A percentile compares a stretch with the other conserved stretches of the same genome.
Conservation (phyloP, 30 jellyfish, hydroid and myxozoan species). For the Chrysaora quinquecirrha region DNA sequence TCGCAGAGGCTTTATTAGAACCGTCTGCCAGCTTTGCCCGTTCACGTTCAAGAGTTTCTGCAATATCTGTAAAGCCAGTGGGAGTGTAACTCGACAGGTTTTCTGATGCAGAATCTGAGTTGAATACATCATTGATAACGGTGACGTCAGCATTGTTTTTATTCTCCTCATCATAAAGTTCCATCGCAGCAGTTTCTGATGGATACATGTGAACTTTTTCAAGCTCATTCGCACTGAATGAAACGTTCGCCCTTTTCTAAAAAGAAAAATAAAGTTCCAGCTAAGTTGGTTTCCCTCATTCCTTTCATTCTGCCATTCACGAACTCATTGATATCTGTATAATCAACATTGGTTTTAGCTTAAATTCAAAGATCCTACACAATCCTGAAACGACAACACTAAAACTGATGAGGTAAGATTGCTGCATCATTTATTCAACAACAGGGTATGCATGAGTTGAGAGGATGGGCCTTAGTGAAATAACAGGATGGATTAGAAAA, state of each 20-base stretch:
- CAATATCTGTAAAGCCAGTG: slow-evolving; percentile 16
- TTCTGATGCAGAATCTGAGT: background rate
- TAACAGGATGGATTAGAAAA: too few species aligned
- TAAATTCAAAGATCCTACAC: too few species aligned
- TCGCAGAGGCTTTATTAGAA: background rate
- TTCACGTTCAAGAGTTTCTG: slow-evolving; percentile 45
- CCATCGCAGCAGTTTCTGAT: slow-evolving; percentile 59
- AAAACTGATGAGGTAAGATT: too few species aligned
- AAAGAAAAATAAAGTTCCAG: background rate
- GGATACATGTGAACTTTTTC: slow-evolving; percentile 63
- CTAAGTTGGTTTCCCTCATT: too few species aligned
- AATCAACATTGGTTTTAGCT: too few species aligned
- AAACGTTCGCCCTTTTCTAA: slow-evolving; percentile 22
- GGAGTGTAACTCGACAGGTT: slow-evolving; percentile 43
- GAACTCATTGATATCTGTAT: too few species aligned
- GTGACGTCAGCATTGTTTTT: background rate
- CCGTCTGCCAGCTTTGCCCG: slow-evolving; percentile 2
- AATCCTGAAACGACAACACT: too few species aligned
- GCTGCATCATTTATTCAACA: too few species aligned
- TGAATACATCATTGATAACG: slow-evolving; percentile 10
- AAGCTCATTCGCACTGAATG: slow-evolving; percentile 34
- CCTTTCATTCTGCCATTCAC: too few species aligned
- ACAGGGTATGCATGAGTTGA: too few species aligned
- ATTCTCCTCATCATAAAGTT: slow-evolving; percentile 31
- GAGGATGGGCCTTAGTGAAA: too few species aligned